These are phyloP conservation scores for Zelleria hepariella DNA, from an alignment of 2,888 invertebrate species.

Conservation along the genomic window DNA sequence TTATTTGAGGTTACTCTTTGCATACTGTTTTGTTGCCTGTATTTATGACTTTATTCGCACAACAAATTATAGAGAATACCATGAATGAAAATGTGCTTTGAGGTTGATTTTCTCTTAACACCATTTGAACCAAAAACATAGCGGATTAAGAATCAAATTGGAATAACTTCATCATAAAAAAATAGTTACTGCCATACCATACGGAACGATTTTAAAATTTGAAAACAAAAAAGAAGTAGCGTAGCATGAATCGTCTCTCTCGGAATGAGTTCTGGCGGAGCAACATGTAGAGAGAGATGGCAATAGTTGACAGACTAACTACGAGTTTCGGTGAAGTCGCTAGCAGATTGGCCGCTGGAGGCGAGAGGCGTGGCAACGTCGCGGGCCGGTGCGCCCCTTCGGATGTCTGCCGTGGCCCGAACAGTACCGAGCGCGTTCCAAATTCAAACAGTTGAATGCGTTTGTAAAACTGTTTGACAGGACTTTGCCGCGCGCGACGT, in stretches of 20 bases:
- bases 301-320: neutral
- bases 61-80: neutral
- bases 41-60: neutral
- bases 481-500: constrained; percentile 47
- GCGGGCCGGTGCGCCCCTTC: constrained; percentile 39
- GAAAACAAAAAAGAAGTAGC: neutral
- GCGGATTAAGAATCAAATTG: neutral
- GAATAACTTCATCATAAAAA: neutral
- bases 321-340: neutral
- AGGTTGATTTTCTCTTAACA: neutral
- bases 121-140: neutral
- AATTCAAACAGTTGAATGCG: constrained; percentile 66
- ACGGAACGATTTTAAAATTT: neutral
- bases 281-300: neutral
- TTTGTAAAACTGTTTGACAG: constrained; percentile 52
- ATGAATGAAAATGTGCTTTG: neutral
- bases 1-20: neutral
- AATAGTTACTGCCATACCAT: neutral
- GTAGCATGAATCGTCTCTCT: neutral
- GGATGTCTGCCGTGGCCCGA: constrained; percentile 43
- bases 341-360: constrained; percentile 35
- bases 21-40: neutral
- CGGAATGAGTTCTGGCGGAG: neutral
- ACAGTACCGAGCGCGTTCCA: constrained; percentile 49
- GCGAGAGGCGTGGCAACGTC: constrained; percentile 51